Evolutionary conservation across 2,888 invertebrate genomes (phyloP).

Genomic region (Thyatira batis): DNA sequence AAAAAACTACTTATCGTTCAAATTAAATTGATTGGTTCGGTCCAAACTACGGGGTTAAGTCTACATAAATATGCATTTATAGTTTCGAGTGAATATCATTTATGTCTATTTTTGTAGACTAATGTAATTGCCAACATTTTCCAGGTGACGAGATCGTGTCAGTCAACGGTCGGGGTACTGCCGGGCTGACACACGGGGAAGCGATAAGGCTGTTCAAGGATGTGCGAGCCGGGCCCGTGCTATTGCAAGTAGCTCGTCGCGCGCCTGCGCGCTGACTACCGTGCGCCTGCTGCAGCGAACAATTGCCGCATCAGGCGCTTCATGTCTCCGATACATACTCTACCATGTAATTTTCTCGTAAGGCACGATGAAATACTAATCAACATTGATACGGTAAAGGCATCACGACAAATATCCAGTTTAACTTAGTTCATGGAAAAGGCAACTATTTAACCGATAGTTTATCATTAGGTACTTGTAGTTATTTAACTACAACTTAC

Average conservation of each 20-base stretch:
- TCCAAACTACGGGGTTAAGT: too few relatives aligned
- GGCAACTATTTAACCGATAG: background rate
- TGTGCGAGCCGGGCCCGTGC: constrained; percentile 88
- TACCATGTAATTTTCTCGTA: constrained; percentile 45
- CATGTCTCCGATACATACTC: constrained; percentile 50
- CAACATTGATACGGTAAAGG: too few relatives aligned
- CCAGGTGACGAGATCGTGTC: constrained; percentile 91
- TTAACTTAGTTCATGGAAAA: background rate
- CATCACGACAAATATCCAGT: too few relatives aligned
- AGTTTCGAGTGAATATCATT: too few relatives aligned
- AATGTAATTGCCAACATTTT: too few relatives aligned
- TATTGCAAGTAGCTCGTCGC: constrained; percentile 86
- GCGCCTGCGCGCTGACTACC: constrained; percentile 75
- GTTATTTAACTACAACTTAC: too few relatives aligned
- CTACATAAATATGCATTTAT: too few relatives aligned
- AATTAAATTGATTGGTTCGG: too few relatives aligned
- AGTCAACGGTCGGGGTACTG: constrained; percentile 89
- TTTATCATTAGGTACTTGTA: background rate
- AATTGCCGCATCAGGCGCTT: constrained; percentile 64
- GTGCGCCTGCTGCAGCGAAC: constrained; percentile 74
- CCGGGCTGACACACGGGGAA: constrained; percentile 89
- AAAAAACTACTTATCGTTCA: too few relatives aligned
- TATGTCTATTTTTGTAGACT: too few relatives aligned
- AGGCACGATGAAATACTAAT: background rate
- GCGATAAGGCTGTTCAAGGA: constrained; percentile 91